A percentile compares a stretch with the other conserved stretches of the same genome.
Conservation (phyloP, 2,888 invertebrate genomes). For the Melanotus villosus region DNA sequence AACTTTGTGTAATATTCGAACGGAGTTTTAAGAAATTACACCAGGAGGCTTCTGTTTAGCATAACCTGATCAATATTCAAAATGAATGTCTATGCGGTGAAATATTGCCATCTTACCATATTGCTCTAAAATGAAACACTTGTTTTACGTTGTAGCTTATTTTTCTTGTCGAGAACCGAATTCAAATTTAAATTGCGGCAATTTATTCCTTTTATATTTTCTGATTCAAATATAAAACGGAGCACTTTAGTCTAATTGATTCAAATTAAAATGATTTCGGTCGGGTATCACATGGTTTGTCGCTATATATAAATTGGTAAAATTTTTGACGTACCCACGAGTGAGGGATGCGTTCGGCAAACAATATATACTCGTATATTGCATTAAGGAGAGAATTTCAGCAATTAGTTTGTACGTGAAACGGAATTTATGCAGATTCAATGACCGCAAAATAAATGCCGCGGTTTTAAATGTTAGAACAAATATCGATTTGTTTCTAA, state of each 20-base stretch:
- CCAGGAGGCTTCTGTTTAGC: constrained; percentile 47
- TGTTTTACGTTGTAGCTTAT: constrained; percentile 26
- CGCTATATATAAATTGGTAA: not conserved
- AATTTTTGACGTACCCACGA: not conserved
- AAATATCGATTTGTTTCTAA: constrained; percentile 13
- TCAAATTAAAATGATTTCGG: not conserved
- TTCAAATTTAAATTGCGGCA: constrained; percentile 12
- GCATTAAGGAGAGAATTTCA: not conserved
- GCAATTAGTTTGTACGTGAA: not conserved
- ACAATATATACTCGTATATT: not conserved
- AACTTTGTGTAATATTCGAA: constrained; percentile 39
- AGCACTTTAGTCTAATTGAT: constrained; percentile 5
- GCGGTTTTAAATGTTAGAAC: not conserved
- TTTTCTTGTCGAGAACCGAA: constrained; percentile 7
- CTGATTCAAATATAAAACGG: not conserved
- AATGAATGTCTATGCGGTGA: constrained; percentile 42
- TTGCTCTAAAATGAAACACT: constrained; percentile 34
- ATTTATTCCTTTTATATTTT: constrained; percentile 19
- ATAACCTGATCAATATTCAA: constrained; percentile 49
- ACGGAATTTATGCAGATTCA: not conserved
- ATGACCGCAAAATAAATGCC: constrained; percentile 1
- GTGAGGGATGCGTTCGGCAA: not conserved
- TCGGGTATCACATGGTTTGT: not conserved
- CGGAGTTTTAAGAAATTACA: constrained; percentile 46
- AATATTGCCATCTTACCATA: constrained; percentile 34